Percentiles rank a stretch among this genome's conserved stretches.
Evolutionary conservation across 2,888 invertebrate genomes (phyloP).

Genomic region (Cecidostiba fungosa): DNA sequence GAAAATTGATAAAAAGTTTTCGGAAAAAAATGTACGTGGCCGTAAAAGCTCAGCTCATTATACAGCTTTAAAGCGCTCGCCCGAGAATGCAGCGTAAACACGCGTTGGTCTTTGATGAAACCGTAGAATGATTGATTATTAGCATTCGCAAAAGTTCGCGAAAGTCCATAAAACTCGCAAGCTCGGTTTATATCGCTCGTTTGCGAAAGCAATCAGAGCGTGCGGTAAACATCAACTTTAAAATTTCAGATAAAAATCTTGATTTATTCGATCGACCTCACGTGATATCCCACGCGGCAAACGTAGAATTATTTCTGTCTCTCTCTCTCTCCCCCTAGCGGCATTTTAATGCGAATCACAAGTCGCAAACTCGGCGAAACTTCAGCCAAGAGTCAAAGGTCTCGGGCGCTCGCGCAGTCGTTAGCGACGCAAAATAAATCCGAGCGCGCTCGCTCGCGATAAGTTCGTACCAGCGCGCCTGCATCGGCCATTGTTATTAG

Average conservation of each 20-base stretch:
- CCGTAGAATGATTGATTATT: constrained; percentile 59
- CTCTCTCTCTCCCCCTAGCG: background rate
- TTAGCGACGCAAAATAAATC: constrained; percentile 64
- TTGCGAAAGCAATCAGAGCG: constrained; percentile 42
- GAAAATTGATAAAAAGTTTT: background rate
- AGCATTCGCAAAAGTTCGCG: constrained; percentile 52
- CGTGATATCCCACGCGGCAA: constrained; percentile 45
- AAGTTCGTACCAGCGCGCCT: constrained; percentile 74
- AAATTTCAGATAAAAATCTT: constrained; percentile 62
- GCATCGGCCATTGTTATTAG: constrained; percentile 69
- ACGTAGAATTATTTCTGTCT: constrained; percentile 50
- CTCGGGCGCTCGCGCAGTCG: constrained; percentile 53
- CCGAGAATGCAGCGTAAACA: constrained; percentile 5
- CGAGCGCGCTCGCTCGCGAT: constrained; percentile 70
- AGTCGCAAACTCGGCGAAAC: constrained; percentile 54
- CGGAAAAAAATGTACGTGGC: background rate
- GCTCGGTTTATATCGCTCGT: constrained; percentile 50
- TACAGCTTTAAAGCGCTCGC: background rate
- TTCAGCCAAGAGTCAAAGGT: constrained; percentile 58
- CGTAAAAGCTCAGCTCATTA: background rate
- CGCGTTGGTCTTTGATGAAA: constrained; percentile 45
- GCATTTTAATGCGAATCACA: constrained; percentile 54
- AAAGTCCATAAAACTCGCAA: constrained; percentile 55
- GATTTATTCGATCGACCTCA: constrained; percentile 61
- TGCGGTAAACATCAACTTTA: constrained; percentile 60